Evolutionary conservation across 2,888 invertebrate species (phyloP), one percentile per base, ranked within the genome.

Genomic region (Thumatha senex): DNA sequence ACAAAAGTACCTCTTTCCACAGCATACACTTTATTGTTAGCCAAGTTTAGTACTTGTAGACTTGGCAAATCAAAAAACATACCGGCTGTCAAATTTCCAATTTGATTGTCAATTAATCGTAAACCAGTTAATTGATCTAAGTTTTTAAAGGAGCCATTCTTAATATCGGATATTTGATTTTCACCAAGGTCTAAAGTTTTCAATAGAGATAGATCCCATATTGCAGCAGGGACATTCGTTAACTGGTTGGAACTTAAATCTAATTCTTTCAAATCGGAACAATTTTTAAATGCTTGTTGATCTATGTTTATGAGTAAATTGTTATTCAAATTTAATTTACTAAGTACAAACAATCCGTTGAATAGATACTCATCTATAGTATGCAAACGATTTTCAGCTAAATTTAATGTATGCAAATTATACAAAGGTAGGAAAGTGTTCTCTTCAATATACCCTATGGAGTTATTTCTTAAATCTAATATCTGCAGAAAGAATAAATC

Each of bases 181-280:
- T 98, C 97, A 36, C 97, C 98, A 67, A 99, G 92, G 85, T 98
- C 97, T 60, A 99, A 92, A 0, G 96, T 96, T 86, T 97, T 96
- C 66, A 98, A 89, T 81, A 96, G 94, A 44, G 95, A 94, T 54
- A 97, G 89, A 74, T 96, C 96, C 84, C 94, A 95, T 63, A 97
- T 92, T 1, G 97, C 97, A 72, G 94, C 94, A 8, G 98, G 98
- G 51, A 98, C 95, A 61, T 95, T 93, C 46, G 93, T 92, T 63
- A 98, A 88, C 67, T 96, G 95, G 86, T 98, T 98, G 12, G 96
- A 96, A 84, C 97, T 97, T 56, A 98, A 89, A 84, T 97, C 97
- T 58, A 98, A 92, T 80, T 98, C 98, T 85, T 97, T 97, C 54
- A 98, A 89, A 72, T 96, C 96, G 1, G 96, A 96, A 84, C 96